phyloP scores from a whole-genome alignment of 2,113 vertebrate genomes.

The Crotalus viridis region DNA sequence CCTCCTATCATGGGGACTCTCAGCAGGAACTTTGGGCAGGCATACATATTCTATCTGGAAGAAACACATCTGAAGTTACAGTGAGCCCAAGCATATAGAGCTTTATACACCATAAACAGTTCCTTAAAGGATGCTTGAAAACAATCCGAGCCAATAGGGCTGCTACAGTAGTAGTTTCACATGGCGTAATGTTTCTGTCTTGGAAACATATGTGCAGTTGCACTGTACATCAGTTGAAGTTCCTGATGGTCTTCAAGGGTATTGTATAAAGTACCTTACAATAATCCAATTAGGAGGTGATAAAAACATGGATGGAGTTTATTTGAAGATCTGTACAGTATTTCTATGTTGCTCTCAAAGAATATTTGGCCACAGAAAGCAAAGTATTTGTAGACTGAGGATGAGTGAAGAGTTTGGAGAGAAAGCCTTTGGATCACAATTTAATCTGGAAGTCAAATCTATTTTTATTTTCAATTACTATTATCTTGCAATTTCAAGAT shows the following conservation, averaged over 20 bases:
- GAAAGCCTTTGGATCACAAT: neutral
- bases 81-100: neutral
- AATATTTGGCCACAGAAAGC: neutral
- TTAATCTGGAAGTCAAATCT: neutral
- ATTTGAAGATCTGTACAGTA: neutral
- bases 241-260: neutral
- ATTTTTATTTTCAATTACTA: neutral
- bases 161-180: neutral
- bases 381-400: neutral
- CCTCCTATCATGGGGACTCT: neutral
- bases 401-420: neutral
- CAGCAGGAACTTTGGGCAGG: neutral
- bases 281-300: neutral
- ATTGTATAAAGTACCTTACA: neutral
- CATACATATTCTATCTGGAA: neutral
- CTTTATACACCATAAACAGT: neutral
- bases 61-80: neutral
- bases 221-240: neutral
- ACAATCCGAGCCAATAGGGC: neutral
- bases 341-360: too few relatives aligned
- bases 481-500: neutral
- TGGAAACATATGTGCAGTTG: neutral
- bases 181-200: neutral
- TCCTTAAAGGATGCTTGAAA: neutral
- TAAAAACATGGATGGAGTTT: neutral